Percentiles rank a stretch among this genome's conserved stretches.
Conservation (phyloP, 2,797 vertebrate species). For the Phrynocephalus guinanensis region DNA sequence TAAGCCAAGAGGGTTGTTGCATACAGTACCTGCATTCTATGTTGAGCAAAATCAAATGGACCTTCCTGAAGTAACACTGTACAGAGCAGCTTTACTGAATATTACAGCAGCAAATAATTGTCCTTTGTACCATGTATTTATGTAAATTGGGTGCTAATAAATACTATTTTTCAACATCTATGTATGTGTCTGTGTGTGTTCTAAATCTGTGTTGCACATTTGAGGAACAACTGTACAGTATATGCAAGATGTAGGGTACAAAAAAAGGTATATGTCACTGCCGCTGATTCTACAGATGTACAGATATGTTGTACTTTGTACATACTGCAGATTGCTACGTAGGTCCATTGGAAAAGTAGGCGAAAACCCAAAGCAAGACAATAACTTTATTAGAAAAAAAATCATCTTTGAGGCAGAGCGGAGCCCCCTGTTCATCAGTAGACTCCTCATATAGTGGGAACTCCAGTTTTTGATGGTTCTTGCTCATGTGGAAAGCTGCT, state of each 20-base stretch:
- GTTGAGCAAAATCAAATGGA: conserved; percentile 70
- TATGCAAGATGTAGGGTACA: not conserved
- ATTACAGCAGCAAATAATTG: conserved; percentile 73
- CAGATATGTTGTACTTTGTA: not conserved
- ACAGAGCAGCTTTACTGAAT: conserved; percentile 76
- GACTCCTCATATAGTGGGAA: no score
- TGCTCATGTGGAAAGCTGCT: no score
- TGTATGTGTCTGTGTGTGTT: conserved; percentile 32
- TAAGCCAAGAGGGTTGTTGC: conserved; percentile 61
- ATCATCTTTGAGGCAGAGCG: no score
- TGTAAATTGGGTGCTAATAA: conserved; percentile 79
- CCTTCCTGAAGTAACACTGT: conserved; percentile 71
- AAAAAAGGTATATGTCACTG: not conserved
- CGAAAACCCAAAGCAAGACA: not conserved
- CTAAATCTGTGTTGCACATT: not conserved
- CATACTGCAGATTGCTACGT: not conserved
- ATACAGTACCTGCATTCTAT: conserved; percentile 59
- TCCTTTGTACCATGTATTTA: conserved; percentile 77
- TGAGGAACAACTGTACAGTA: not conserved
- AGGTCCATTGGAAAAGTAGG: not conserved
- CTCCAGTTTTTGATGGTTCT: no score
- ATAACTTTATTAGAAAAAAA: not conserved
- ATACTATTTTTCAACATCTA: conserved; percentile 78
- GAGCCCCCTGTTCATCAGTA: no score
- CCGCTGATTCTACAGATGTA: not conserved